Conservation (phyloP, 92 coral and sea anemone genomes). For the Parazoanthus atlanticus region DNA sequence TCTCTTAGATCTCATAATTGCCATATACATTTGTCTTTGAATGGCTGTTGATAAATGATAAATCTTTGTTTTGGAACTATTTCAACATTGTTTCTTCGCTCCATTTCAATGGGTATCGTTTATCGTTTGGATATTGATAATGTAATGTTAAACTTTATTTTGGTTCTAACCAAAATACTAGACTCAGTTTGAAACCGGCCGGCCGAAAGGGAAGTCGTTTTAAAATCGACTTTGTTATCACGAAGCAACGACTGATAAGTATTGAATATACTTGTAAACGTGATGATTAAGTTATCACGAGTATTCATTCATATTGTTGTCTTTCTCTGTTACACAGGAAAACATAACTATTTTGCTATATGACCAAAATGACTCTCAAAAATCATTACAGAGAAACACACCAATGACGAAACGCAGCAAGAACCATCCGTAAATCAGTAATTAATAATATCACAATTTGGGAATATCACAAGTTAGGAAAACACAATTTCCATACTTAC, state of each 20-base stretch:
- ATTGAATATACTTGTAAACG: background rate
- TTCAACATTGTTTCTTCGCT: constrained; percentile 36
- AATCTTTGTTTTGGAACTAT: background rate
- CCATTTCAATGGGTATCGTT: background rate
- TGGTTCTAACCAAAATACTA: background rate
- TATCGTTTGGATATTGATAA: background rate
- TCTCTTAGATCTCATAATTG: background rate
- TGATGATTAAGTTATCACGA: background rate
- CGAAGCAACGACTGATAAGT: background rate
- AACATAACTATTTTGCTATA: too few species aligned
- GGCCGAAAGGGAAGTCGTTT: background rate
- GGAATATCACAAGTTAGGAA: background rate
- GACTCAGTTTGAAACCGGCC: background rate
- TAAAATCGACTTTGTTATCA: background rate
- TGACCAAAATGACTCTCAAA: background rate
- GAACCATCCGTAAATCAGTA: background rate
- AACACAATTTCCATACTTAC: constrained; percentile 17
- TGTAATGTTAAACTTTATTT: background rate
- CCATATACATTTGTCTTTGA: background rate
- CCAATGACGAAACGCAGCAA: background rate
- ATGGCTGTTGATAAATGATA: background rate
- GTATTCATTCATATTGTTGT: background rate
- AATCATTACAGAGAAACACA: background rate
- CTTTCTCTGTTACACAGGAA: background rate
- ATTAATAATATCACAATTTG: background rate